Base-by-base conservation (phyloP, 2,113 vertebrate genomes). In the Aspiorhynchus laticeps region DNA sequence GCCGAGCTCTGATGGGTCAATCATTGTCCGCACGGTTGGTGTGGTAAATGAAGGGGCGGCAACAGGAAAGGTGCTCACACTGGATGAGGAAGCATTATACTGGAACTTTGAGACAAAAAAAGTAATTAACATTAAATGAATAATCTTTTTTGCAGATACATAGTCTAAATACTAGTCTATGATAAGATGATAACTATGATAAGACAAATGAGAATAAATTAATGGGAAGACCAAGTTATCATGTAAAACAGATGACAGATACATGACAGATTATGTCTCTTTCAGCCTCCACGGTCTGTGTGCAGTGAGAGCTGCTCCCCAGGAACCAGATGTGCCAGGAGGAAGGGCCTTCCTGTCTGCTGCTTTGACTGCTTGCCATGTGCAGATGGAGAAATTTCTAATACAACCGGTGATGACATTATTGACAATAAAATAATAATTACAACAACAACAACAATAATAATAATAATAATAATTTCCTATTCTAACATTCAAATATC, bases 331-430 rank as follows among this genome's bases (percentile, higher is more conserved):
- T 93, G 92, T 80, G 94, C 93, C 46, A 93, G 91, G 84, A 91
- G 81, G n/a, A 94, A 95, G 4, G 93, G 94, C 10, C 85, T 84
- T 89, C 86, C 78, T 87, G 75, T 78, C 28, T 96, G 95, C 80
- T 96, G 95, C 89, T 97, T 95, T 84, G 93, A 96, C 76, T 96
- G 95, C 67, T 91, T 96, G 31, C 92, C 82, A 2, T 96, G 95
- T 87, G 94, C n/a, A 83, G 94, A 95, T 56, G 96, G 96, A 78
- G 90, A 94, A 5, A 90, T 95, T 80, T 95, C 92, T 79, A 88
- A 90, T 74, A 1, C 31, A 17, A 93, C 93, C 87, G 94, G 95
- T 96, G 43, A 75, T n/a, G n/a, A n/a, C n/a, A n/a, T n/a, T n/a
- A n/a, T n/a, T n/a, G n/a, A n/a, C n/a, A n/a, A n/a, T n/a, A n/a